These are phyloP conservation scores for Geodia barretti DNA, from an alignment of 37 sponge, comb jelly and placozoan genomes.

Conservation along the genomic window DNA sequence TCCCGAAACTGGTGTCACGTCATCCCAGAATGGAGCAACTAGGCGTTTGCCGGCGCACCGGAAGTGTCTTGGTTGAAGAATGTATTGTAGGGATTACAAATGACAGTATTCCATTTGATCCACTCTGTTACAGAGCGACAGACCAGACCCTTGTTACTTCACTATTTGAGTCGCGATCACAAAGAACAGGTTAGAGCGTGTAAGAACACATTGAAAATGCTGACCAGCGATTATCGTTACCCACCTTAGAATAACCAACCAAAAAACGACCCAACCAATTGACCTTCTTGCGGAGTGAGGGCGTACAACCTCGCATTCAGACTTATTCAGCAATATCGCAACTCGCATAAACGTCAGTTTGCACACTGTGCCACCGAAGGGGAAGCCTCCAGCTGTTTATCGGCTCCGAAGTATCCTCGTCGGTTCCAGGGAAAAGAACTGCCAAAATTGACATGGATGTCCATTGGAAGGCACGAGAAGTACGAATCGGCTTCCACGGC, in stretches of 20 bases:
- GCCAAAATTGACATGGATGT: neutral
- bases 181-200: too few species aligned
- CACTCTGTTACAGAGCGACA: too few species aligned
- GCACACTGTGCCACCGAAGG: neutral
- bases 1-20: constrained; percentile 37
- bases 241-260: too few species aligned
- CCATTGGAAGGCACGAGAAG: neutral
- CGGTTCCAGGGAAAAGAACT: neutral
- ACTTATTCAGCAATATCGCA: too few species aligned
- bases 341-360: constrained; percentile 2
- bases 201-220: too few species aligned
- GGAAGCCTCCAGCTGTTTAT: constrained; percentile 2
- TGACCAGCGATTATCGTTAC: too few species aligned
- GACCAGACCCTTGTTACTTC: too few species aligned
- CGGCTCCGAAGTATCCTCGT: neutral
- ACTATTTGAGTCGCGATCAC: too few species aligned
- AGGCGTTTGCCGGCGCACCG: neutral
- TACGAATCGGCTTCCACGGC: neutral
- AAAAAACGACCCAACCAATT: too few species aligned
- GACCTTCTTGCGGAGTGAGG: too few species aligned
- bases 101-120: neutral
- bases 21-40: constrained; percentile 73
- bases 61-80: neutral
- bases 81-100: neutral
- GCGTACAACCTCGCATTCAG: too few species aligned